Evolutionary conservation across 1,140 invertebrate species (phyloP).

Genomic region (Vanessa atalanta): DNA sequence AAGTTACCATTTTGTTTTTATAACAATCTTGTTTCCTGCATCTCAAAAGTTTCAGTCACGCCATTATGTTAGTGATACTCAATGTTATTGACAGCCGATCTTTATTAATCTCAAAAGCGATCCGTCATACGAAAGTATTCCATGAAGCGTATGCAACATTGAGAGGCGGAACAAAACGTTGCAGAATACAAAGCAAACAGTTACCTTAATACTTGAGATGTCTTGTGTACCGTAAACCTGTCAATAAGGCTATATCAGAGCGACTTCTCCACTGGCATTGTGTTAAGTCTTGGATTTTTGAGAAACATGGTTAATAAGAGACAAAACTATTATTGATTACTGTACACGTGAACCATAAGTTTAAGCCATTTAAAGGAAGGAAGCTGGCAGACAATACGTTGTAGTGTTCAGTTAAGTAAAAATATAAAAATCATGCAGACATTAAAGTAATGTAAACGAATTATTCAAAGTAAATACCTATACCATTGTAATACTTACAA

Average conservation of each 20-base stretch:
- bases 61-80: slow-evolving; percentile 26
- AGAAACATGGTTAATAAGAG: background rate
- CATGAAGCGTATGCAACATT: slow-evolving; percentile 46
- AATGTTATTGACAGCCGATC: slow-evolving; percentile 22
- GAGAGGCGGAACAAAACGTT: slow-evolving; percentile 24
- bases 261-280: slow-evolving; percentile 28
- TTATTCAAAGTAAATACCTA: no score
- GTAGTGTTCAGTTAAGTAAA: no score
- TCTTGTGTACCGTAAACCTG: slow-evolving; percentile 34
- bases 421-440: no score
- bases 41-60: slow-evolving; percentile 19
- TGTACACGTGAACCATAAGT: no score
- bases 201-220: slow-evolving; percentile 35
- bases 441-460: no score
- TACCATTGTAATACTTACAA: no score
- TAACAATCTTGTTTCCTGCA: slow-evolving; percentile 22
- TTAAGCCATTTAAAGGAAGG: no score
- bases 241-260: slow-evolving; percentile 27
- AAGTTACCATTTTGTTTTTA: background rate
- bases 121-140: slow-evolving; percentile 42
- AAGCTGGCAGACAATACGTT: no score
- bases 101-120: slow-evolving; percentile 38
- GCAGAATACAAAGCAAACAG: slow-evolving; percentile 35
- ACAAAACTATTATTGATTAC: background rate
- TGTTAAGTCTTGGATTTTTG: background rate